phyloP scores from a whole-genome alignment of 2,888 invertebrate genomes.

The Noctua comes region DNA sequence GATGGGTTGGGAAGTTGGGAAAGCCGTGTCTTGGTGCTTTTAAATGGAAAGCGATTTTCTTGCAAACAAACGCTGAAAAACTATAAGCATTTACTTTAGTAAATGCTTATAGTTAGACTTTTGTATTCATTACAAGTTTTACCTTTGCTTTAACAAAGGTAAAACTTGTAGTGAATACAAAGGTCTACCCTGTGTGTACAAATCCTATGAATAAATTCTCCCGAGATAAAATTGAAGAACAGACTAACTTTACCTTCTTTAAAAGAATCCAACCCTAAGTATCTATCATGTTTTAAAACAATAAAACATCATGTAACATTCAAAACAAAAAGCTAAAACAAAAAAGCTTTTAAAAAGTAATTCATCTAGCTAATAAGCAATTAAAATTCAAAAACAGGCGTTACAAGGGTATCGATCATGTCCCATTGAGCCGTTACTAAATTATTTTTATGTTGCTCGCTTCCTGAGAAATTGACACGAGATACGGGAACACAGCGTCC shows the following conservation, averaged over 20 bases:
- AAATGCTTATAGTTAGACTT: too few relatives aligned
- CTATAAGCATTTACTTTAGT: not conserved
- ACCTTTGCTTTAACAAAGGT: too few relatives aligned
- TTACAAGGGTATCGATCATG: slow-evolving; percentile 62
- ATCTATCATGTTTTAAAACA: slow-evolving; percentile 22
- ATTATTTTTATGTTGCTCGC: slow-evolving; percentile 59
- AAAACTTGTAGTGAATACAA: not conserved
- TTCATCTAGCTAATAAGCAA: slow-evolving; percentile 61
- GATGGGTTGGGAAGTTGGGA: not conserved
- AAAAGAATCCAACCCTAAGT: slow-evolving; percentile 14
- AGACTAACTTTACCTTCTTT: not conserved
- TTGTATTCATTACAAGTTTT: too few relatives aligned
- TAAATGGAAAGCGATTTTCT: not conserved
- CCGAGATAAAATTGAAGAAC: not conserved
- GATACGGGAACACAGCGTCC: slow-evolving; percentile 44
- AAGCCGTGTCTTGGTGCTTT: not conserved
- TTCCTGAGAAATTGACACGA: slow-evolving; percentile 58
- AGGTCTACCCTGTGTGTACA: not conserved
- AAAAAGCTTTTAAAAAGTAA: slow-evolving; percentile 53
- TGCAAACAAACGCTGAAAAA: not conserved
- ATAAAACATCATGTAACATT: slow-evolving; percentile 37
- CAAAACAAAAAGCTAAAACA: slow-evolving; percentile 12
- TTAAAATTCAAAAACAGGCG: slow-evolving; percentile 64
- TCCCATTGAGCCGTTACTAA: slow-evolving; percentile 51
- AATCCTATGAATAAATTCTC: not conserved